These are phyloP conservation scores for Brachionus manjavacas DNA, from an alignment of 1,140 invertebrate genomes.

Conservation along the genomic window DNA sequence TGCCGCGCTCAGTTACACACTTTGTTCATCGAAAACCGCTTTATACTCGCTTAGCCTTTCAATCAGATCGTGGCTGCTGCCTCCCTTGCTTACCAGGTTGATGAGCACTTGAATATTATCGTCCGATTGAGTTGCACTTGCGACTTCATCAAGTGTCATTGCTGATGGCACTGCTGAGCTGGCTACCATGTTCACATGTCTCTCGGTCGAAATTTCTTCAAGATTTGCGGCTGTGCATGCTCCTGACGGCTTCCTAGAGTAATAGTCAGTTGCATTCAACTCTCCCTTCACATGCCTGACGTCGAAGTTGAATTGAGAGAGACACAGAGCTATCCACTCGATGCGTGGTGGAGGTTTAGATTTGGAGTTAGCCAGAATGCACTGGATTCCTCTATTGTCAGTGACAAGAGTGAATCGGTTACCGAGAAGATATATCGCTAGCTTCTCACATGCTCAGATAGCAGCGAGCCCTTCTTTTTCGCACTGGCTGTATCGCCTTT, in stretches of 20 bases:
- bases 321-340: not conserved
- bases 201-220: too few species aligned
- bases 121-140: not conserved
- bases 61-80: not conserved
- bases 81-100: not conserved
- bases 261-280: not conserved
- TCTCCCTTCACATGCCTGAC: not conserved
- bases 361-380: not conserved
- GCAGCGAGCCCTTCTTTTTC: constrained; percentile 48
- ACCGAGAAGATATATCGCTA: constrained; percentile 10
- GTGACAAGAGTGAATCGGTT: not conserved
- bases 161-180: not conserved
- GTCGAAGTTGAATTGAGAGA: not conserved
- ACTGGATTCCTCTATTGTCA: not conserved
- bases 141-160: not conserved
- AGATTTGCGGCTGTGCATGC: not conserved
- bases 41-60: too few species aligned
- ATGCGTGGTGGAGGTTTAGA: not conserved
- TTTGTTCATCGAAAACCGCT: not conserved
- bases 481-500: constrained; percentile 47
- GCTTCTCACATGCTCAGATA: not conserved
- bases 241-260: not conserved
- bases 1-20: too few species aligned
- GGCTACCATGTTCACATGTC: not conserved
- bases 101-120: not conserved